Evolutionary conservation across 2,113 vertebrate genomes (phyloP), one percentile per base, ranked within the genome.

Genomic region (Piprites chloris): DNA sequence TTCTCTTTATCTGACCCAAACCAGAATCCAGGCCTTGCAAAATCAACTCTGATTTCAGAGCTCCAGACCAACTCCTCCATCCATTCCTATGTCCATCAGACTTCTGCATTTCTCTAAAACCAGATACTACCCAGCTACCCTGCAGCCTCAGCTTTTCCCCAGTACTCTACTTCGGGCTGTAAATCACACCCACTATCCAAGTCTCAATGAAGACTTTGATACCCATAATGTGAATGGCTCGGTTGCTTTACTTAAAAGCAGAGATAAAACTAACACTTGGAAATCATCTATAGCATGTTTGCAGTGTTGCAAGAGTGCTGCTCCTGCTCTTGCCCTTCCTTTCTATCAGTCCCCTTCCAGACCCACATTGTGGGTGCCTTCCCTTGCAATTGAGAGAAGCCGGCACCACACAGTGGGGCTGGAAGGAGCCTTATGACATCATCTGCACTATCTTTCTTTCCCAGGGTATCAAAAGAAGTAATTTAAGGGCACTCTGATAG

Each of bases 381-480:
- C 50, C 59, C 59, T 50, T 46, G 33, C 23, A 44, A 69, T 59
- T 24, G 33, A 92, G 55, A 55, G 32, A 46, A 89, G 53, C 17
- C n/a, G 0, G 41, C 65, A 87, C 81, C 53, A 37, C 37, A 30
- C 26, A 7, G 52, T 0, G 0, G 32, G 55, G 67, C 71, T 93
- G 80, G 76, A 97, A 94, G 47, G 77, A 92, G 85, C 58, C 71
- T 33, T 85, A 9, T 94, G 93, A 74, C 96, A 94, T 91, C 95
- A 93, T 61, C 90, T 55, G 39, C 1, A 0, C 86, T 86, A 89
- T 86, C 94, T 95, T 87, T 88, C 89, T 92, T 90, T 90, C 92
- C 89, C 94, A 96, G 63, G 90, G 73, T 95, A 94, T 92, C 86
- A 80, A 81, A 86, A 93, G 86, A 67, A 96, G 91, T 81, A 86